These are phyloP conservation scores for Polyergus mexicanus DNA, from an alignment of 1,140 invertebrate species.

Conservation along the genomic window DNA sequence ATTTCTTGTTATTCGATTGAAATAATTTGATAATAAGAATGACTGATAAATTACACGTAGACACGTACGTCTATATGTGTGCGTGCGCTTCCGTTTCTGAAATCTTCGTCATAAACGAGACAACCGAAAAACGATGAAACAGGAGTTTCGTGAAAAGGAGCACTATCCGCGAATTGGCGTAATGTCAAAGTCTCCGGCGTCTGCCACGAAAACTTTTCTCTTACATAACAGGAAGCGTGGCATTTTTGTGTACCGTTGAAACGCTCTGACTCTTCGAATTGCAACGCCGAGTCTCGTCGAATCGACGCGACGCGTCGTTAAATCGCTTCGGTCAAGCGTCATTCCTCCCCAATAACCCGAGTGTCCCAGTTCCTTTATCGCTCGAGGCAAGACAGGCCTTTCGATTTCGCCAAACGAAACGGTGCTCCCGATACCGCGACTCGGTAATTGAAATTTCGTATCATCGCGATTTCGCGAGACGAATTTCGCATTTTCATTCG, in stretches of 20 bases:
- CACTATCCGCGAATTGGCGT: not conserved
- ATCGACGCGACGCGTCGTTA: slow-evolving; percentile 11
- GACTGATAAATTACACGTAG: not conserved
- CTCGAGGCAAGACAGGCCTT: slow-evolving; percentile 27
- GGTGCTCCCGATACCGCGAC: slow-evolving; percentile 12
- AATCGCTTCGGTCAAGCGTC: slow-evolving; percentile 46
- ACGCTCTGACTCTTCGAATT: not conserved
- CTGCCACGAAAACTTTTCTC: slow-evolving; percentile 57
- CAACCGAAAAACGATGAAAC: slow-evolving; percentile 20
- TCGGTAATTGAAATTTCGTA: slow-evolving; percentile 53
- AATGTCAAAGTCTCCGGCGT: slow-evolving; percentile 7
- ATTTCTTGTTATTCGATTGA: not conserved
- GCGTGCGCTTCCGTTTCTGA: not conserved
- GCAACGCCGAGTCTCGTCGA: slow-evolving; percentile 2
- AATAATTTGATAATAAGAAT: slow-evolving; percentile 2
- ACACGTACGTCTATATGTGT: not conserved
- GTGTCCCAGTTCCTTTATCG: slow-evolving; percentile 45
- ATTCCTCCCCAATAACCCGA: slow-evolving; percentile 39
- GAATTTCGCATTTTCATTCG: slow-evolving; percentile 17
- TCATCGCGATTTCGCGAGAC: slow-evolving; percentile 16
- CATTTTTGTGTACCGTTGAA: slow-evolving; percentile 33
- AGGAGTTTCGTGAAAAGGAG: slow-evolving; percentile 30
- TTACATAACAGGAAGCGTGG: slow-evolving; percentile 31
- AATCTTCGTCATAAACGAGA: not conserved
- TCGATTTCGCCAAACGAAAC: slow-evolving; percentile 34